Evolutionary conservation across 2,113 vertebrate species (phyloP).

Genomic region (Sinocyclocheilus maitianheensis): DNA sequence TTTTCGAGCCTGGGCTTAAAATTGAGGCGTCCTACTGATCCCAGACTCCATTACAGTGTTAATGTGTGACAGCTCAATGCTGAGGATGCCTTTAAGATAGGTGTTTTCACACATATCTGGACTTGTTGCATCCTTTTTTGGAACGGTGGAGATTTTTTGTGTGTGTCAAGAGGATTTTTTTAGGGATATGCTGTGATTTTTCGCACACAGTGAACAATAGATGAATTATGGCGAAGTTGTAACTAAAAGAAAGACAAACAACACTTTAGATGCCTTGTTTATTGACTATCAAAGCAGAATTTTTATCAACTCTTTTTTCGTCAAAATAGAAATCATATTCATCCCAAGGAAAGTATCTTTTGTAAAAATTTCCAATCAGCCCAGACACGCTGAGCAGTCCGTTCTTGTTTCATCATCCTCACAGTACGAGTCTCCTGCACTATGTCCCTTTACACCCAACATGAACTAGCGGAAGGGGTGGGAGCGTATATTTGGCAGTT

Average conservation of each 20-base stretch:
- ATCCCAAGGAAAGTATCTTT: not conserved
- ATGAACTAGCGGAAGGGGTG: not conserved
- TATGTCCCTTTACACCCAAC: not conserved
- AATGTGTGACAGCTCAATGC: slow-evolving; percentile 54
- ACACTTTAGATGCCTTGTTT: not conserved
- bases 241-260: not conserved
- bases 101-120: slow-evolving; percentile 46
- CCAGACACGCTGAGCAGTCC: not conserved
- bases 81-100: slow-evolving; percentile 44
- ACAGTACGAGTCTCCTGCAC: not conserved
- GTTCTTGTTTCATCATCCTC: not conserved
- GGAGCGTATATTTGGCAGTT: slow-evolving; percentile 43
- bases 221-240: not conserved
- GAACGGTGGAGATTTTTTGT: not conserved
- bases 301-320: not conserved
- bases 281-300: not conserved
- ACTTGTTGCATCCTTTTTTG: slow-evolving; percentile 25
- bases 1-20: slow-evolving; percentile 33
- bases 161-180: slow-evolving; percentile 31
- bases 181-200: not conserved
- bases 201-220: slow-evolving; percentile 24
- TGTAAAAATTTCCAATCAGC: not conserved
- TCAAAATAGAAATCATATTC: not conserved
- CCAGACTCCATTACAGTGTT: slow-evolving; percentile 61
- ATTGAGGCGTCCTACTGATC: slow-evolving; percentile 48